These are phyloP conservation scores for Germaria angustata DNA, from an alignment of 2,888 invertebrate genomes.

Conservation along the genomic window DNA sequence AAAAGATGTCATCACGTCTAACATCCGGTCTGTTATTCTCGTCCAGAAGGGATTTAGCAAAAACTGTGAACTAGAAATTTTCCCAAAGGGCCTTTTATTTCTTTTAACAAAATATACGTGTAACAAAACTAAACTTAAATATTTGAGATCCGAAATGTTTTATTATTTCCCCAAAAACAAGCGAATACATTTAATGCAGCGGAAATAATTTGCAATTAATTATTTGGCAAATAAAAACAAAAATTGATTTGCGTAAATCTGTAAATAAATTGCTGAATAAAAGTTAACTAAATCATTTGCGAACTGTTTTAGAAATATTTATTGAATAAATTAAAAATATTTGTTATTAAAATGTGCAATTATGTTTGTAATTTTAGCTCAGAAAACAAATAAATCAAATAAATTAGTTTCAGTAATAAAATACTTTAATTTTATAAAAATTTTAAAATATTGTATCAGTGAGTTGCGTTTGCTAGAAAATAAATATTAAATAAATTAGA, in stretches of 20 bases:
- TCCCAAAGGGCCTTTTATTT: not conserved
- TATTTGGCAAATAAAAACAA: slow-evolving; percentile 21
- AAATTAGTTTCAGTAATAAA: not conserved
- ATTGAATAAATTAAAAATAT: not conserved
- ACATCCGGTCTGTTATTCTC: too few relatives aligned
- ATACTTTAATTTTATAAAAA: not conserved
- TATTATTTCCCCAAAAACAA: not conserved
- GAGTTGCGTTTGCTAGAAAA: not conserved
- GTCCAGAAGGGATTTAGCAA: too few relatives aligned
- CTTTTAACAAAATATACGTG: too few relatives aligned
- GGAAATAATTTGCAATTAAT: slow-evolving; percentile 47
- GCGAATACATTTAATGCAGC: not conserved
- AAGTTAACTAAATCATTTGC: slow-evolving; percentile 26
- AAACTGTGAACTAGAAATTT: too few relatives aligned
- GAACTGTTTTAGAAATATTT: not conserved
- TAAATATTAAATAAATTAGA: too few relatives aligned
- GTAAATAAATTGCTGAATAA: slow-evolving; percentile 8
- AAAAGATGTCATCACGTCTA: too few relatives aligned
- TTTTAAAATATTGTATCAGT: not conserved
- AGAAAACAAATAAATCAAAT: not conserved
- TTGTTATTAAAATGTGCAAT: not conserved
- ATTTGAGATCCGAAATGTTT: slow-evolving; percentile 6
- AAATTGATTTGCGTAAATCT: slow-evolving; percentile 8
- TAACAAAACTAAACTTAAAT: too few relatives aligned
- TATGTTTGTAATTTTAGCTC: not conserved